Percentiles rank a stretch among this genome's conserved stretches.
Conservation (phyloP, 1,140 invertebrate genomes). For the Mizuhopecten yessoensis region DNA sequence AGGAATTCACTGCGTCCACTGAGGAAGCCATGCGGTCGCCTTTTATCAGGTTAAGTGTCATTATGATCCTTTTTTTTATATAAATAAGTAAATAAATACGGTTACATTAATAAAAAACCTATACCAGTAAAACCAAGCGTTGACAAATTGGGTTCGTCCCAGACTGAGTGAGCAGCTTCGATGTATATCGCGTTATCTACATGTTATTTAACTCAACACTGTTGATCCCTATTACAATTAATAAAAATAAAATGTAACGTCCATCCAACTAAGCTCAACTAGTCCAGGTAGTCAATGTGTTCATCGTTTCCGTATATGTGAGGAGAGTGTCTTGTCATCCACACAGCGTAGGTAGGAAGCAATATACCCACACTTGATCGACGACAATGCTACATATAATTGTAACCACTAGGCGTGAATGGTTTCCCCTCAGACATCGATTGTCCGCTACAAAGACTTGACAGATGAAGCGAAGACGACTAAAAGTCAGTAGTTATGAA, state of each 20-base stretch:
- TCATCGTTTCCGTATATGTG: not conserved
- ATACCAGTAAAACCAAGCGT: not conserved
- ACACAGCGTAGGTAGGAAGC: not conserved
- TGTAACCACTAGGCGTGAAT: not conserved
- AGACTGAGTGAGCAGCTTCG: not conserved
- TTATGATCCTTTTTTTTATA: not conserved
- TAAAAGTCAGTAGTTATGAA: slow-evolving; percentile 11
- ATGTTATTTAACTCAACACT: not conserved
- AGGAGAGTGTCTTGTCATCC: not conserved
- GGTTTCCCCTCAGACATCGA: not conserved
- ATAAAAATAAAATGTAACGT: not conserved
- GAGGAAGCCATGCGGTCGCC: not conserved
- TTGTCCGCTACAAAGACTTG: slow-evolving; percentile 20
- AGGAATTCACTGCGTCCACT: slow-evolving; percentile 22
- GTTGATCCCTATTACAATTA: not conserved
- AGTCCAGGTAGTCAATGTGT: not conserved
- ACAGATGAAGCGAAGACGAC: slow-evolving; percentile 20
- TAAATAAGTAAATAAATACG: not conserved
- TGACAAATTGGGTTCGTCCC: not conserved
- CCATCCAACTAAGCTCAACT: not conserved
- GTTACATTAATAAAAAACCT: not conserved
- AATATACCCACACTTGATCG: not conserved
- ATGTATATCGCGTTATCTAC: not conserved
- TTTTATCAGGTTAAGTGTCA: slow-evolving; percentile 10
- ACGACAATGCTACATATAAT: slow-evolving; percentile 14